A percentile compares a stretch with the other conserved stretches of the same genome.
phyloP scores from a whole-genome alignment of 1,140 invertebrate species.

The Rhynchophorus ferrugineus region DNA sequence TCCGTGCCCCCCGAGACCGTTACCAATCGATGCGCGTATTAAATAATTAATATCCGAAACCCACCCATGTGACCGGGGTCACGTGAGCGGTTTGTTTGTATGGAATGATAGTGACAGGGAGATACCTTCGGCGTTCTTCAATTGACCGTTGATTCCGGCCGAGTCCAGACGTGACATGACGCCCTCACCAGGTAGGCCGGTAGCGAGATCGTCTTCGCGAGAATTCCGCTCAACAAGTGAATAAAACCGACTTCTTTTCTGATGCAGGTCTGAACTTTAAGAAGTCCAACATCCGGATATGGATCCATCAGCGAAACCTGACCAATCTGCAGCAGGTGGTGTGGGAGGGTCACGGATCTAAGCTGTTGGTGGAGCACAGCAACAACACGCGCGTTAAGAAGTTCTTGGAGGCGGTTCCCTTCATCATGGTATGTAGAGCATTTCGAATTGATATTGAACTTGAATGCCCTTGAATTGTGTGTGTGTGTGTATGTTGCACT shows the following conservation, averaged over 20 bases:
- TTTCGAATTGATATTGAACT: not conserved
- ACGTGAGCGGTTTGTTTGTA: not conserved
- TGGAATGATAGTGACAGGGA: not conserved
- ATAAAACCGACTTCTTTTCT: too few relatives aligned
- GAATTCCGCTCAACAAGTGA: too few relatives aligned
- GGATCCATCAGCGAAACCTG: conserved; percentile 85
- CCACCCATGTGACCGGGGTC: not conserved
- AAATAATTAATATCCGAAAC: not conserved
- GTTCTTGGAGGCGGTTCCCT: conserved; percentile 78
- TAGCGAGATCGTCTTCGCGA: too few relatives aligned
- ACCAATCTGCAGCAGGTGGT: conserved; percentile 73
- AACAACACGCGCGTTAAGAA: conserved; percentile 70
- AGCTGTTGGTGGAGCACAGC: conserved; percentile 72
- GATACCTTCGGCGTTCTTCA: too few relatives aligned
- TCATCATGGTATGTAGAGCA: conserved; percentile 71
- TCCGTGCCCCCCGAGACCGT: not conserved
- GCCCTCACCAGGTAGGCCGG: too few relatives aligned
- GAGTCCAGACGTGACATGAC: too few relatives aligned
- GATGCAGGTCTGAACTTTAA: conserved; percentile 65
- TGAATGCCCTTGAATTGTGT: not conserved
- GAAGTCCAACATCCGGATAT: conserved; percentile 80
- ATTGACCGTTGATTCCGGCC: too few relatives aligned
- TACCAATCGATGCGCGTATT: not conserved
- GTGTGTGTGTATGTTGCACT: not conserved
- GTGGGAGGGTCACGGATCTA: conserved; percentile 78